Conservation (phyloP, 1,140 invertebrate genomes). For the Latrodectus geometricus region DNA sequence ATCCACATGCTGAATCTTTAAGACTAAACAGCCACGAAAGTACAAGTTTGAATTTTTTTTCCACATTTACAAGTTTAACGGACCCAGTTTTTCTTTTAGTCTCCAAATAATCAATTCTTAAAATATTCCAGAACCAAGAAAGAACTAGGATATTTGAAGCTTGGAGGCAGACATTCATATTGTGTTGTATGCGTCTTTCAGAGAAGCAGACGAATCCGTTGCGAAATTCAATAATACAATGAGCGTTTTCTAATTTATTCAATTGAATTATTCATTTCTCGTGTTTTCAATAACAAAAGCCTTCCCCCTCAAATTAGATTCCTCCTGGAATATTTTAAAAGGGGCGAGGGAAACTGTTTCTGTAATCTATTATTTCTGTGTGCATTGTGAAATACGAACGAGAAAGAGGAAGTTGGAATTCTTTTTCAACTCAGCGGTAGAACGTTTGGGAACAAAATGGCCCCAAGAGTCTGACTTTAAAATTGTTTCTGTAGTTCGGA, state of each 20-base stretch:
- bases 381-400: background rate
- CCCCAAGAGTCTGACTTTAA: background rate
- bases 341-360: background rate
- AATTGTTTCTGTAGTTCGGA: background rate
- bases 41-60: no score
- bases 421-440: background rate
- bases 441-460: background rate
- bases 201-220: background rate
- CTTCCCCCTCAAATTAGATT: background rate
- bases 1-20: no score
- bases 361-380: background rate
- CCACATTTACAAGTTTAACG: no score
- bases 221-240: background rate
- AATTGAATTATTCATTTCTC: slow-evolving; percentile 1
- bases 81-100: no score
- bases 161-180: no score
- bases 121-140: no score
- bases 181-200: background rate
- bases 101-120: no score
- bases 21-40: no score
- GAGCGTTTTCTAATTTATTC: slow-evolving; percentile 1
- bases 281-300: background rate
- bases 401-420: background rate
- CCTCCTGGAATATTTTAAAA: background rate
- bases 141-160: no score